Evolutionary conservation across 2,888 invertebrate species (phyloP), one percentile per base, ranked within the genome.

Genomic region (Amphipyra tragopoginis): DNA sequence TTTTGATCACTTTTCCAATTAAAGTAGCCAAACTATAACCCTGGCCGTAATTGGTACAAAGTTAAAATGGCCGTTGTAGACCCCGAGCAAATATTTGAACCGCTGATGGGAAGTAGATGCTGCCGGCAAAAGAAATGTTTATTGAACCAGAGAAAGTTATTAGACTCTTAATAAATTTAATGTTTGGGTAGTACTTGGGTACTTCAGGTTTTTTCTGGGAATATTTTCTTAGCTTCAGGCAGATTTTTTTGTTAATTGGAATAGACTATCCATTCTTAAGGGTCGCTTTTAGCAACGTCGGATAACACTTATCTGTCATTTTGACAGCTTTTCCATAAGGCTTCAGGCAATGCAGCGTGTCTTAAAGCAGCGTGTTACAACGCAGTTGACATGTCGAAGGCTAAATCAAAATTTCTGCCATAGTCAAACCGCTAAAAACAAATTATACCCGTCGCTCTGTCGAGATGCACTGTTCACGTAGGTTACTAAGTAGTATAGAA

Each of bases 31-130:
- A 65, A 69, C 75, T 77, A 72, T 72, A 65, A 53, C 48, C 48
- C 52, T 4, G 36, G 43, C 43, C 49, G 65, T 80, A 82, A 82
- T 80, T 83, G 76, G 79, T 52, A 50, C 59, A 14, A 51, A 60
- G 60, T 55, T 62, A 50, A 79, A 85, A 84, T 79, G 80, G 77
- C 82, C 73, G 75, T 66, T 55, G 72, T 76, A 70, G 72, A 59
- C 68, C 72, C 72, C 50, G 54, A 69, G 51, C 80, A 85, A 90
- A 89, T 88, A 86, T 88, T 89, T 88, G 84, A 72, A 73, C 73
- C 60, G 56, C 76, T 85, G 82, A 87, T 88, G 83, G 79, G 84
- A 87, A 84, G 86, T 82, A 85, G 88, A 87, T 79, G 85, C 64
- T 56, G 48, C 21, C 21, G 59, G 71, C 61, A 74, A 79, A 81